These are phyloP conservation scores for Trogon surrucura DNA, from an alignment of 2,113 vertebrate species.

Conservation along the genomic window DNA sequence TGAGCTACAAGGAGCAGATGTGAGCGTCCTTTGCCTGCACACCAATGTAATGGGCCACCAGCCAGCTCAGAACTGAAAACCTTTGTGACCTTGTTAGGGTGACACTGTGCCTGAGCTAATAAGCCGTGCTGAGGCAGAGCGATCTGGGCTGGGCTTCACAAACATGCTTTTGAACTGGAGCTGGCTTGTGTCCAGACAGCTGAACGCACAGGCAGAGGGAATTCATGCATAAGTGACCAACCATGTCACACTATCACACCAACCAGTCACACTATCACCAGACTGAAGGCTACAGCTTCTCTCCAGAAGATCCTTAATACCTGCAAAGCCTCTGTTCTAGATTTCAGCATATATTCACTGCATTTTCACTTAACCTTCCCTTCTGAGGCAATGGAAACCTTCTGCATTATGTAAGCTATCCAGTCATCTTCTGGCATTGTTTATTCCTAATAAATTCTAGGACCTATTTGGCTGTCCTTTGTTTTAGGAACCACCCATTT, in stretches of 20 bases:
- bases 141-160: slow-evolving; percentile 27
- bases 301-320: neutral
- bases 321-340: neutral
- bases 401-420: neutral
- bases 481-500: neutral
- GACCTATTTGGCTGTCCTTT: neutral
- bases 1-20: accelerated
- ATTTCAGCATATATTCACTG: neutral
- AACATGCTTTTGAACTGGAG: neutral
- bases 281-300: neutral
- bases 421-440: neutral
- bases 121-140: neutral
- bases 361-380: neutral
- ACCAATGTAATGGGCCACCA: neutral
- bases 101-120: neutral
- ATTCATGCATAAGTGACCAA: neutral
- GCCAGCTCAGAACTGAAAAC: neutral
- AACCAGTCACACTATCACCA: neutral
- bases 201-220: neutral
- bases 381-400: neutral
- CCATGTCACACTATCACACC: too few species aligned
- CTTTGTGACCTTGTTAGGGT: slow-evolving; percentile 34
- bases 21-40: neutral
- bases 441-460: neutral
- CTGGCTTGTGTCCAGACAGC: slow-evolving; percentile 17